These are phyloP conservation scores for Spheniscus mendiculus DNA, from an alignment of 2,113 vertebrate genomes.

Conservation along the genomic window DNA sequence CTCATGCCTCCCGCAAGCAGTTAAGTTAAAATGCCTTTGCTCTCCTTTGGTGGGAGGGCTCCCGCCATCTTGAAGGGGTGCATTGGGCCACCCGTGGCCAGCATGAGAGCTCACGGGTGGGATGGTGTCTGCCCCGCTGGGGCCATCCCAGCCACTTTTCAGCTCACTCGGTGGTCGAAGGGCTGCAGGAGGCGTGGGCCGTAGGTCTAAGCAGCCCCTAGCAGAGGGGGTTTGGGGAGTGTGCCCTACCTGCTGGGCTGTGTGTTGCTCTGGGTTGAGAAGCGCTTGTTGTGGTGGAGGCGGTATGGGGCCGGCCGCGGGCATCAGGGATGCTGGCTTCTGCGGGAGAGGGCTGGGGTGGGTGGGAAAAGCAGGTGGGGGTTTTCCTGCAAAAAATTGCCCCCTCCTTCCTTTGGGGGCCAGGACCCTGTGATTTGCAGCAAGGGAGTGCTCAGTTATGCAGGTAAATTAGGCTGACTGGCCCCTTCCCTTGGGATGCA, in stretches of 20 bases:
- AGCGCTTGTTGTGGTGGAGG: too few relatives aligned
- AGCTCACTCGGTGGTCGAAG: not conserved
- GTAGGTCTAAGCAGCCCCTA: not conserved
- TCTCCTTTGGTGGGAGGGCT: not conserved
- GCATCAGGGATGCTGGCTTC: accelerated
- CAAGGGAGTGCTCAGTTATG: not conserved
- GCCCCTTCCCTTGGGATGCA: not conserved
- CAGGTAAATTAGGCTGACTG: not conserved
- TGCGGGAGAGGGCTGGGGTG: not conserved
- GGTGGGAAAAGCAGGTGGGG: not conserved
- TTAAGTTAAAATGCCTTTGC: not conserved
- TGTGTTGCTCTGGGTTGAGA: too few relatives aligned
- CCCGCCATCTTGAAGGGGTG: not conserved
- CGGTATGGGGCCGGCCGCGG: accelerated
- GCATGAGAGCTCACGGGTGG: accelerated
- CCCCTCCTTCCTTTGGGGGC: not conserved
- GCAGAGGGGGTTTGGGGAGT: too few relatives aligned
- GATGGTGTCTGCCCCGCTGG: not conserved
- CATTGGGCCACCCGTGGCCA: accelerated
- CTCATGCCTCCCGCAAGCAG: not conserved
- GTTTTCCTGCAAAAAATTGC: not conserved
- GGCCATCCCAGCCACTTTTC: not conserved
- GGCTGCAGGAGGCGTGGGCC: not conserved
- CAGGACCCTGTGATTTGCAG: not conserved
- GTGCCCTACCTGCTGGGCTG: too few relatives aligned